Percentiles rank a stretch among this genome's conserved stretches.
Evolutionary conservation across 2,113 vertebrate species (phyloP).

Genomic region (Neogobius melanostomus): DNA sequence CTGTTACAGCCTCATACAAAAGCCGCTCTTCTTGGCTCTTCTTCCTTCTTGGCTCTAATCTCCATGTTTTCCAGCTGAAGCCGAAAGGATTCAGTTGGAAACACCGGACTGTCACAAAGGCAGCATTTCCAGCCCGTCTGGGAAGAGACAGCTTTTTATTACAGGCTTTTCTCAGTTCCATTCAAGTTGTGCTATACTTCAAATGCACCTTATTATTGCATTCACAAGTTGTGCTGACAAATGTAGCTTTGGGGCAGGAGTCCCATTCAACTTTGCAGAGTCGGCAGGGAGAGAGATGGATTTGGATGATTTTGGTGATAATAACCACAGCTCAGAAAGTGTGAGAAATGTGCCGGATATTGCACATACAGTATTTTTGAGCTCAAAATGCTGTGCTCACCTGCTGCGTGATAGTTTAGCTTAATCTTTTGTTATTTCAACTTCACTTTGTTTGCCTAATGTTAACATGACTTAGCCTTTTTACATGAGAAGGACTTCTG

Average conservation of each 20-base stretch:
- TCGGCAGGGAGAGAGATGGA: conserved; percentile 1
- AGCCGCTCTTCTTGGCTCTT: background rate
- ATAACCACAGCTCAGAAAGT: background rate
- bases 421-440: no score
- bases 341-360: background rate
- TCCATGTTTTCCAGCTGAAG: conserved; percentile 6
- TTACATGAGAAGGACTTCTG: no score
- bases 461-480: no score
- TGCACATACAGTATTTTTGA: background rate
- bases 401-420: no score
- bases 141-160: conserved; percentile 11
- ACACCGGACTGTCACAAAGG: conserved; percentile 20
- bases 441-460: no score
- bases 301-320: background rate
- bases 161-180: conserved; percentile 16
- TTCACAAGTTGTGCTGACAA: conserved; percentile 26
- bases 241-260: background rate
- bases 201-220: conserved; percentile 33
- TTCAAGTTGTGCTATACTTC: conserved; percentile 7
- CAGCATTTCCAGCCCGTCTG: conserved; percentile 9
- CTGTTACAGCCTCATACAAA: background rate
- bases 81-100: conserved; percentile 25
- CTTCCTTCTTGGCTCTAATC: background rate
- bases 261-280: conserved; percentile 20
- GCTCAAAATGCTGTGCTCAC: no score